A percentile compares a stretch with the other conserved stretches of the same genome.
Conservation (phyloP, 1,140 invertebrate genomes). For the Sipha flava region DNA sequence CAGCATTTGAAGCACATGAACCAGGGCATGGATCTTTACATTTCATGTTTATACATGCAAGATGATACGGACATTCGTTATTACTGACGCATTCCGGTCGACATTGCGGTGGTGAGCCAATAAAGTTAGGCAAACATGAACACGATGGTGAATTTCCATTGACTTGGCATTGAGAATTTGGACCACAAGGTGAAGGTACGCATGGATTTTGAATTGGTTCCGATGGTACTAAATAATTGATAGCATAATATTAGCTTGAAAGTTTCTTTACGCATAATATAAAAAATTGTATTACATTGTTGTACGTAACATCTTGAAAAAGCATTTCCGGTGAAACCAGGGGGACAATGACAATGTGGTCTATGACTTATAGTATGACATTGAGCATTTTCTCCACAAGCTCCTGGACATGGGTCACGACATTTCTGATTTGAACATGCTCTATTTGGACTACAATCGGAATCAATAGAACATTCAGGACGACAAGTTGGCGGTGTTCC, state of each 20-base stretch:
- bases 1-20: constrained; percentile 45
- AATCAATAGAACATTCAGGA: constrained; percentile 65
- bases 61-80: constrained; percentile 44
- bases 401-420: constrained; percentile 63
- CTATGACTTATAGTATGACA: constrained; percentile 60
- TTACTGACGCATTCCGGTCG: constrained; percentile 42
- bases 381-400: constrained; percentile 62
- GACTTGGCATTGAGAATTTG: constrained; percentile 44
- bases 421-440: constrained; percentile 72
- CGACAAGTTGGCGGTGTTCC: constrained; percentile 64
- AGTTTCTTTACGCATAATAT: too few relatives aligned
- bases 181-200: constrained; percentile 45
- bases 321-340: constrained; percentile 55
- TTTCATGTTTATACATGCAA: constrained; percentile 44
- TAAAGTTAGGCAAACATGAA: constrained; percentile 44
- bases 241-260: too few relatives aligned
- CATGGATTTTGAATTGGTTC: constrained; percentile 43
- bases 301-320: constrained; percentile 50
- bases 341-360: constrained; percentile 56
- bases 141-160: constrained; percentile 43
- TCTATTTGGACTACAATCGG: constrained; percentile 58
- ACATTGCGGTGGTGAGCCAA: constrained; percentile 42
- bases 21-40: constrained; percentile 45
- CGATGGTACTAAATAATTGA: constrained; percentile 27
- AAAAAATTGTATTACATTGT: not conserved